Base-by-base conservation (phyloP, 2,797 vertebrate species). In the Iguana delicatissima region DNA sequence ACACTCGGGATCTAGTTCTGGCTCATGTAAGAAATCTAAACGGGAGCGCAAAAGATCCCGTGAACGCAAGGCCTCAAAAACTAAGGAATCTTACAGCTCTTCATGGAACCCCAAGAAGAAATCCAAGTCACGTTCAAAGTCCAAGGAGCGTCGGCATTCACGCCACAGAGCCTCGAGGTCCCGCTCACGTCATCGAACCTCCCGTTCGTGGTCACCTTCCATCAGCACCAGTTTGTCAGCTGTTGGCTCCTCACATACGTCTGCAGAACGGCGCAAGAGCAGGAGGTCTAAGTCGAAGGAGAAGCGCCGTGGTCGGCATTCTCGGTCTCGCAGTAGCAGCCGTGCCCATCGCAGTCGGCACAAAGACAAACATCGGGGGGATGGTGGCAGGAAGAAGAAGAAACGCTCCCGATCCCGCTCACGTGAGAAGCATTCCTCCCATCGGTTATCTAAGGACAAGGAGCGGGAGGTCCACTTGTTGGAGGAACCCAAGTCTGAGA, bases 301-400 rank as follows among this genome's bases (percentile, higher is more conserved):
- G 4, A 95, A 95, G 2, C 95, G 95, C 0, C 93, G 93, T 0
- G 90, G 95, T 64, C 97, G 95, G 0, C 96, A 91, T 0, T 97
- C 97, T 0, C 94, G 94, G 20, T 97, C 95, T 0, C 92, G 80
- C 0, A 97, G 96, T 97, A 97, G 93, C 91, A 96, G 96, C 46
- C 95, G 0, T 2, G 95, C 72, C 10, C 95, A 90, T 64, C 95
- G 93, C 72, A 96, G 1, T 94, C 94, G 92, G 91, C 98, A 92
- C 89, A 96, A 97, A 0, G 96, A 98, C 77, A 96, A 97, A 67
- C 95, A 97, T 93, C 86, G 98, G 73, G 94, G 97, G 42, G 95
- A 98, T 2, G 95, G 95, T 32, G 57, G 97, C 96, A 67, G 96
- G 4, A 95, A 95, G 35, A 97, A 96, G 90, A 97, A 96, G 74